Evolutionary conservation across 2,888 invertebrate species (phyloP).

Genomic region (Rhaphigaster nebulosa): DNA sequence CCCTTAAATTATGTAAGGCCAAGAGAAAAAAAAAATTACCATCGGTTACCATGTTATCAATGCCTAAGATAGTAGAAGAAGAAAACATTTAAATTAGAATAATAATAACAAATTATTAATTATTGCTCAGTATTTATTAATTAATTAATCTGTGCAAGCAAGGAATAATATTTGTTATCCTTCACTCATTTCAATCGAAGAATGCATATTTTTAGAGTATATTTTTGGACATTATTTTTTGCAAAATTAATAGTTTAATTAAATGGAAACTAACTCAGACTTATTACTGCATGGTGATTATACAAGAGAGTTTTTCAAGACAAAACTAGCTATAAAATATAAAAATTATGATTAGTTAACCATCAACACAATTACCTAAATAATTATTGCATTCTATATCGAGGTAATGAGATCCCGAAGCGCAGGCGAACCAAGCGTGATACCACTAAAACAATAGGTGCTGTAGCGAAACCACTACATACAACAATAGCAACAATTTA

Average conservation of each 20-base stretch:
- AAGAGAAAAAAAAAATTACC: too few relatives aligned
- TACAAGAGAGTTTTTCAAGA: not conserved
- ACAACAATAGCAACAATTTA: slow-evolving; percentile 16
- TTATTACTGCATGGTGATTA: not conserved
- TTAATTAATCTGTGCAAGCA: too few relatives aligned
- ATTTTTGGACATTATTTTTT: too few relatives aligned
- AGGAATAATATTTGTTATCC: too few relatives aligned
- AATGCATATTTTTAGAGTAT: too few relatives aligned
- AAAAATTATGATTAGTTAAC: not conserved
- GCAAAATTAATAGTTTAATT: not conserved
- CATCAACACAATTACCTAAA: not conserved
- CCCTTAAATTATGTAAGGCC: too few relatives aligned
- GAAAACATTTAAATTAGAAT: too few relatives aligned
- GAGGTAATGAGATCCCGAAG: not conserved
- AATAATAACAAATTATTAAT: too few relatives aligned
- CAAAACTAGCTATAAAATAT: not conserved
- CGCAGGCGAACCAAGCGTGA: not conserved
- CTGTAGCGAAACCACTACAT: not conserved
- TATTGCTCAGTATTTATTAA: too few relatives aligned
- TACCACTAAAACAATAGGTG: not conserved
- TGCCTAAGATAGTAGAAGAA: too few relatives aligned
- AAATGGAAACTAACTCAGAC: not conserved
- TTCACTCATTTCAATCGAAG: too few relatives aligned
- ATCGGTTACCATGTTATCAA: too few relatives aligned
- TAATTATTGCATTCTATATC: not conserved